Base-by-base conservation (phyloP, 2,797 vertebrate genomes). In the Aplochiton taeniatus region DNA sequence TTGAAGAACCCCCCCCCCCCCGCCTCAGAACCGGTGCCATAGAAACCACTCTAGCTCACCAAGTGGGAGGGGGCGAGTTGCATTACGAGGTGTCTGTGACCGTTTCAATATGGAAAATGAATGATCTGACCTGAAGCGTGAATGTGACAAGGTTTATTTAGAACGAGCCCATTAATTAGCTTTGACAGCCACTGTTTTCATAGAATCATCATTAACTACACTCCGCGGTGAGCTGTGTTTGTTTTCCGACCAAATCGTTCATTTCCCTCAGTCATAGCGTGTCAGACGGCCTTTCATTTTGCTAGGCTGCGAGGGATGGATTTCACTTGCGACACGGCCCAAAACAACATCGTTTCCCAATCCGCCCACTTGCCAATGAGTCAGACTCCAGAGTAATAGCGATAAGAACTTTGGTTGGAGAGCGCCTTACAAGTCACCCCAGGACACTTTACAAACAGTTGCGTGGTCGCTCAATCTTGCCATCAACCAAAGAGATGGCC, bases 171-270 rank as follows among this genome's bases (percentile, higher is more conserved):
- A 48, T 63, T 63, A 47, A 75, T 50, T 72, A 57, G 67, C 62
- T 50, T 53, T 70, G 69, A 62, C 55, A 73, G 16, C 61, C 31
- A 44, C 8, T 70, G 66, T 77, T 77, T 68, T 75, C 41, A 61
- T 18, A 66, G 68, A 49, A 63, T 78, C 73, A 60, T 16, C 50
- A 61, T 52, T 59, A 62, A 70, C 75, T 66, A 63, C 68, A 55
- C 43, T 58, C 65, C 56, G 14, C 10, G 17, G 58, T 61, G 53
- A 46, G 12, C 42, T 44, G 49, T 73, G 54, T 71, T 77, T 73
- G 58, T 63, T 66, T 65, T 76, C 58, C 44, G 61, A 60, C 13
- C 4, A 8, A 46, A 17, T 45, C 11, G 11, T 8, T 56, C 13
- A 7, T 7, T 41, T 31, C 47, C 47, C 47, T 14, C 14, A 10